Conservation (phyloP, 64 coral and sea anemone species). For the Exaiptasia diaphana region DNA sequence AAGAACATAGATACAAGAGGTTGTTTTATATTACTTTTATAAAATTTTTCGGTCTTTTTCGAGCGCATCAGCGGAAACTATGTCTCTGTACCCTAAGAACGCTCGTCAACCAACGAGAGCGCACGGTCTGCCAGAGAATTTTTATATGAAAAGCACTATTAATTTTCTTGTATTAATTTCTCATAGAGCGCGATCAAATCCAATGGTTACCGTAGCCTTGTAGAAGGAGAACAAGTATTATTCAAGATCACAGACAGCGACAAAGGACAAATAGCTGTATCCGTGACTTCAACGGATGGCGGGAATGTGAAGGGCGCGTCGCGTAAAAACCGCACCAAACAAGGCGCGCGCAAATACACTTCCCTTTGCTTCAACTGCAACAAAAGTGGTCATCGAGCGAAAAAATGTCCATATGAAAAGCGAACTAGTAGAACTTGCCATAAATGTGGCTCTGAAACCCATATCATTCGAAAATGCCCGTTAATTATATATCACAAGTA, state of each 20-base stretch:
- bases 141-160: no score
- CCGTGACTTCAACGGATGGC: slow-evolving; percentile 68
- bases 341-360: slow-evolving; percentile 83
- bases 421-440: slow-evolving; percentile 52
- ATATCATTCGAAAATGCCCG: slow-evolving; percentile 82
- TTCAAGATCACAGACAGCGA: slow-evolving; percentile 69
- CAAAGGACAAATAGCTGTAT: slow-evolving; percentile 70
- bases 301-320: slow-evolving; percentile 48
- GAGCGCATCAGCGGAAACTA: no score
- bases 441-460: slow-evolving; percentile 64
- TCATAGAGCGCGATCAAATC: slow-evolving; percentile 78
- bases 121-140: no score
- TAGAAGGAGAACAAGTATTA: slow-evolving; percentile 74
- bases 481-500: not conserved
- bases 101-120: no score
- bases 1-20: no score
- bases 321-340: slow-evolving; percentile 55
- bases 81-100: no score
- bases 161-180: not conserved
- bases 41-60: no score
- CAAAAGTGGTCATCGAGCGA: slow-evolving; percentile 64
- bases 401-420: slow-evolving; percentile 75
- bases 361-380: slow-evolving; percentile 88
- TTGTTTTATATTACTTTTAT: no score
- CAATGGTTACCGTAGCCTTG: slow-evolving; percentile 68